A percentile compares a stretch with the other conserved stretches of the same genome.
These are phyloP conservation scores for Sinodicranocentrus sp. DNA, from an alignment of 2,888 invertebrate genomes.

Conservation along the genomic window DNA sequence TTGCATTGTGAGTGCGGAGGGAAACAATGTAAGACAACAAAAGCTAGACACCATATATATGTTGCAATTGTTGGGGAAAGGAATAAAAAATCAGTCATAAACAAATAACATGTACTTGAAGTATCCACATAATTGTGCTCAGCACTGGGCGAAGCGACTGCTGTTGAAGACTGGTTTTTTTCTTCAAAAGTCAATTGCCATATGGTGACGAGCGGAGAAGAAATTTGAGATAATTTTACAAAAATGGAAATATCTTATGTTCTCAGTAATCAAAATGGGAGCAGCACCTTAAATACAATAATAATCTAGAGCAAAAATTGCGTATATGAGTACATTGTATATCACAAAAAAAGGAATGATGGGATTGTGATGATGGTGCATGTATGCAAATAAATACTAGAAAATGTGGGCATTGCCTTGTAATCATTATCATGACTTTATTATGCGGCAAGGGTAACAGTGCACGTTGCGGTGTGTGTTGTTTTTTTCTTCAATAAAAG, in stretches of 20 bases:
- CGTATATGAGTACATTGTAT: background rate
- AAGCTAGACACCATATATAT: no score
- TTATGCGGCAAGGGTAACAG: slow-evolving; percentile 17
- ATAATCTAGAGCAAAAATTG: slow-evolving; percentile 26
- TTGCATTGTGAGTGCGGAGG: background rate
- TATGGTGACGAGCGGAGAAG: background rate
- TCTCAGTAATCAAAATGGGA: slow-evolving; percentile 60
- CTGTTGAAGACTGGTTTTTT: no score
- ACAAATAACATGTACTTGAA: no score
- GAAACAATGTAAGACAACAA: slow-evolving; percentile 29
- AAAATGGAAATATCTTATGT: slow-evolving; percentile 55
- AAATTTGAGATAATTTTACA: slow-evolving; percentile 54
- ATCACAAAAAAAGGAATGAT: background rate
- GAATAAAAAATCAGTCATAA: no score
- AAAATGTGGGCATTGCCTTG: slow-evolving; percentile 39
- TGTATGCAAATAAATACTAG: slow-evolving; percentile 33
- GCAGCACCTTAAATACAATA: slow-evolving; percentile 27
- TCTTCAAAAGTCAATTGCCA: no score
- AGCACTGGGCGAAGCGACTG: no score
- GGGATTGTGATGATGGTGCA: slow-evolving; percentile 15
- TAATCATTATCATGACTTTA: slow-evolving; percentile 29
- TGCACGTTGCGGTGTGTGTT: background rate
- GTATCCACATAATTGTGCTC: background rate
- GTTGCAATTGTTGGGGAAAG: no score
- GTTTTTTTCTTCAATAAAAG: no score